These are phyloP conservation scores for Pipistrellus nathusii DNA, from an alignment of 2,797 vertebrate genomes.

Conservation along the genomic window DNA sequence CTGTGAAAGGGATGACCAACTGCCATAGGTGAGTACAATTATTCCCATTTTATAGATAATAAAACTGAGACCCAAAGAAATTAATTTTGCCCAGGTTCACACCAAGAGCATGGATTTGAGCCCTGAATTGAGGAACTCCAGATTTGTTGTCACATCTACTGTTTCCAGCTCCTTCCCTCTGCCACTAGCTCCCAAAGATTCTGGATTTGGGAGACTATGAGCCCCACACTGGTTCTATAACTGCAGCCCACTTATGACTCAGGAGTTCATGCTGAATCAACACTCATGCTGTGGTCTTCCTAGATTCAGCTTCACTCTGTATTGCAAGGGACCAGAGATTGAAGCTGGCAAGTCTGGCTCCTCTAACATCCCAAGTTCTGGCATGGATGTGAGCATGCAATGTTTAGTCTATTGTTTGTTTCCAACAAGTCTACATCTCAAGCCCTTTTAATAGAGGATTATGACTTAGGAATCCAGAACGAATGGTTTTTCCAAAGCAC, in stretches of 20 bases:
- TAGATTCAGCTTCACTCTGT: not conserved
- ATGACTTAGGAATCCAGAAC: conserved; percentile 61
- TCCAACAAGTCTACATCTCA: conserved; percentile 66
- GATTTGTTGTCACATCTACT: not conserved
- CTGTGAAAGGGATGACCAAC: no score
- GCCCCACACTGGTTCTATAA: not conserved
- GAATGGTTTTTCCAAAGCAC: conserved; percentile 57
- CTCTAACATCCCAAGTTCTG: not conserved
- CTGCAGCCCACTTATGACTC: not conserved
- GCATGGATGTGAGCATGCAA: not conserved
- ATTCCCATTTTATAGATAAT: not conserved
- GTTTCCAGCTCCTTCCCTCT: not conserved
- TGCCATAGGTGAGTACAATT: not conserved
- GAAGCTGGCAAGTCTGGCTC: not conserved
- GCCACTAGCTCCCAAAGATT: not conserved
- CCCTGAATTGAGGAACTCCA: not conserved
- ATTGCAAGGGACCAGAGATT: not conserved
- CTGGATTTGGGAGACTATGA: not conserved
- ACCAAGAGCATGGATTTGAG: not conserved
- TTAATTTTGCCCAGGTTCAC: conserved; percentile 12
- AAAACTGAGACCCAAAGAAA: conserved; percentile 15
- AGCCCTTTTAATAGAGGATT: conserved; percentile 8
- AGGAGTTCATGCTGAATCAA: not conserved
- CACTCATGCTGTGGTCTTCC: not conserved
- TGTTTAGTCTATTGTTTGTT: conserved; percentile 68